Conservation (phyloP, 64 coral and sea anemone species). For the Stylophora pistillata region DNA sequence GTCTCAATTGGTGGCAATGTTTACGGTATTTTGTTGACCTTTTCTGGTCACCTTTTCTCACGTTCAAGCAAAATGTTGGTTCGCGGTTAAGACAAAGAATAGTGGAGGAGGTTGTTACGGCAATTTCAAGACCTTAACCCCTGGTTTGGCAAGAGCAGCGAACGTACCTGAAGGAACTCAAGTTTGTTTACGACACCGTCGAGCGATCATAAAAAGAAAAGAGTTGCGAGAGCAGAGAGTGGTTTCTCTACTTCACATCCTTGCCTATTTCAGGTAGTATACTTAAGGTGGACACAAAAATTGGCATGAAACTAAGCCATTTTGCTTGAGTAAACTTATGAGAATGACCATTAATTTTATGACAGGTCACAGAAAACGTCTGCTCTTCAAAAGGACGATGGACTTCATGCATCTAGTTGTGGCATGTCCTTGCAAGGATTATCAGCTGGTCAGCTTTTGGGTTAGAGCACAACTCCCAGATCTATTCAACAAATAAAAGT, state of each 20-base stretch:
- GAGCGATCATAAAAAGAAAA: not conserved
- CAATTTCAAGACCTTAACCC: not conserved
- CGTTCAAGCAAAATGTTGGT: not conserved
- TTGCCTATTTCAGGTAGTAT: not conserved
- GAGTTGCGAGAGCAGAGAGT: not conserved
- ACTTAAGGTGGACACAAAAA: not conserved
- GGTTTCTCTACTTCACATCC: not conserved
- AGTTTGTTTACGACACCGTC: not conserved
- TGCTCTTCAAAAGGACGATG: conserved; percentile 4
- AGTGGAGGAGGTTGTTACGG: not conserved
- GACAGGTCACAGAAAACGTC: conserved; percentile 13
- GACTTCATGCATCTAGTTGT: not conserved
- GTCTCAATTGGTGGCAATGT: not conserved
- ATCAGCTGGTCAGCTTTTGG: not conserved
- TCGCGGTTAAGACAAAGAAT: not conserved
- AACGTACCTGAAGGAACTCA: not conserved
- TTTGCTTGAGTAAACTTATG: not conserved
- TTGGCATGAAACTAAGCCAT: not conserved
- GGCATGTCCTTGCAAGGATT: not conserved
- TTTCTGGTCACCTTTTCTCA: not conserved
- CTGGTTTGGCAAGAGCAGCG: not conserved
- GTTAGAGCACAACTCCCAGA: not conserved
- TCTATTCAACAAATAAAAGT: not conserved
- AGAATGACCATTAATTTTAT: not conserved
- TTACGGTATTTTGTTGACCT: not conserved